These are phyloP conservation scores for Callyntrura guangdongensis DNA, from an alignment of 2,888 invertebrate genomes.

Conservation along the genomic window DNA sequence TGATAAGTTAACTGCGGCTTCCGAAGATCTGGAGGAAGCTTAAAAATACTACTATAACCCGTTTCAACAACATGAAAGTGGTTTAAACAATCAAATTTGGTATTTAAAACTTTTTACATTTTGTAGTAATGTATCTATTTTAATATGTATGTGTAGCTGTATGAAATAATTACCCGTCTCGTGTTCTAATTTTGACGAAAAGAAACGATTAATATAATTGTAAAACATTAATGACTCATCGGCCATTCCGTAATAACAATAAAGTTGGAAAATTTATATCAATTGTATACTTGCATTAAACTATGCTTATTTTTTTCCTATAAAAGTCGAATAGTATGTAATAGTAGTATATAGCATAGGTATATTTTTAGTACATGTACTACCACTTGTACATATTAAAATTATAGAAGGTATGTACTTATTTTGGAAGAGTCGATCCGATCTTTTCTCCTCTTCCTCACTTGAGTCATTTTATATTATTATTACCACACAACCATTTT, in stretches of 20 bases:
- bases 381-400: neutral
- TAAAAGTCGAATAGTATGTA: no score
- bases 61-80: no score
- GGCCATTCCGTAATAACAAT: neutral
- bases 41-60: no score
- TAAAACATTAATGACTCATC: neutral
- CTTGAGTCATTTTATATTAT: neutral
- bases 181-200: neutral
- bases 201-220: neutral
- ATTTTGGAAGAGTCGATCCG: constrained; percentile 72
- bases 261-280: no score
- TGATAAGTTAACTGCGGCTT: no score
- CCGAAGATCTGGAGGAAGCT: no score
- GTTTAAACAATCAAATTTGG: no score
- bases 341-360: neutral
- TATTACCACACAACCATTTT: neutral
- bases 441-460: constrained; percentile 36
- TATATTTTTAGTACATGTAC: neutral
- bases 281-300: no score
- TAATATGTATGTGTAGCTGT: no score
- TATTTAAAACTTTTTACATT: constrained; percentile 8
- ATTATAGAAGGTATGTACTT: neutral
- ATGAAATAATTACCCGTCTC: no score
- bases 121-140: no score
- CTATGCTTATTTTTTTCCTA: no score